Evolutionary conservation across 2,113 vertebrate species (phyloP), one percentile per base, ranked within the genome.

Genomic region (Kryptolebias marmoratus): DNA sequence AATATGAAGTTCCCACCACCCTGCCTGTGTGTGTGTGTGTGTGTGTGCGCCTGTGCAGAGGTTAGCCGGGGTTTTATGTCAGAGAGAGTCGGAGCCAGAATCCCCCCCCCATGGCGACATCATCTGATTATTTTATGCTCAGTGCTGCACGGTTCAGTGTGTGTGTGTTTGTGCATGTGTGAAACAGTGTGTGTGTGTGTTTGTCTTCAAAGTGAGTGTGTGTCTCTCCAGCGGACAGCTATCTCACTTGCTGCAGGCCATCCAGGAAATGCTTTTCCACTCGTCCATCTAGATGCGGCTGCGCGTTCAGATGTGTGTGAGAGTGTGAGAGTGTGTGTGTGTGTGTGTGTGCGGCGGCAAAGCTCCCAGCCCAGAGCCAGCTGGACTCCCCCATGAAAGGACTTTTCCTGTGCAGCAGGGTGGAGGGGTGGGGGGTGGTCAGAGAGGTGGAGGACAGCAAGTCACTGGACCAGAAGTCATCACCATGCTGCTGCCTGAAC

Each of bases 191-290:
- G 48, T 49, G 48, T 49, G 48, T 50, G 49, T 50, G 49, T 36
- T 45, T 56, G 36, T 66, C 42, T 76, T 59, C 53, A 66, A 44
- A 76, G 64, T 66, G 80, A 55, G 32, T 64, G 15, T 71, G 77
- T 52, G 72, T 71, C 58, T 77, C 75, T 83, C 71, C 77, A 47
- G 56, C 68, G 70, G 79, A 86, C 69, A 49, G 81, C 67, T 85
- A 82, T 84, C 79, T 87, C 27, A 32, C 55, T 72, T 48, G 82
- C 86, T 47, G 60, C 76, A 80, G 86, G 84, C 84, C 2, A 73
- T 82, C 80, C 86, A 88, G 87, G 82, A 91, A 89, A 87, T 73
- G 79, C 74, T 81, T 74, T 79, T 90, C 89, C 79, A 73, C 79
- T 64, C 73, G 80, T 77, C 77, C 74, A 60, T 69, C 81, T 68